Base-by-base conservation (phyloP, 1,140 invertebrate species). In the Stratiolaelaps scimitus region DNA sequence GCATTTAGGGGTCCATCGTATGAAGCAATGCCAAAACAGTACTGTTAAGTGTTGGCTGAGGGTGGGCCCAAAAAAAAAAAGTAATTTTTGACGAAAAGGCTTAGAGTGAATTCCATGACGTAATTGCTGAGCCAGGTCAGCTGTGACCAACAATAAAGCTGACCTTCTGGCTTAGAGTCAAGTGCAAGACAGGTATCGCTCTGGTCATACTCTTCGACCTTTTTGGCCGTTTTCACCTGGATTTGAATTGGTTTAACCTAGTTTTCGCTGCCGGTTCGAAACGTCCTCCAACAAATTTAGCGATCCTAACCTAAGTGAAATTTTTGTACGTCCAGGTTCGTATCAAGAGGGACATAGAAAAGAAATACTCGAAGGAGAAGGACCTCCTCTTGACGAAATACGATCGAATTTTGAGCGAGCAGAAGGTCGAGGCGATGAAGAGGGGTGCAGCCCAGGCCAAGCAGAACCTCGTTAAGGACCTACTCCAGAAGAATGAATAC, bases 371-470 rank as follows among this genome's bases (percentile, higher is more conserved):
- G 2, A 60, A 60, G 20, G 53, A 60, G 10, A 26, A 34, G 17
- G 53, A 60, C 26, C 26, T 60, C 10, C 53, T 60, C 23, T 19
- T 60, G 15, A 29, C 53, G 10, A 60, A 60, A 23, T 29, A 29
- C 26, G 53, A 60, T 26, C 53, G 53, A 26, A 26, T 60, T 19
- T 23, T 60, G 26, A 60, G 26, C 20, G 53, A 60, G 26, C 53
- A 60, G 53, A 60, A 60, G 23, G 17, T 34, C 10, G 53, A 60
- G 23, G 53, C 53, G 15, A 60, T 60, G 53, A 60, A 60, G 10
- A 26, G 26, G 53, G 53, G 53, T 5, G 53, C 53, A 29, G 26
- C 26, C 2, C 20, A 29, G 10, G 53, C 53, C 53, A 60, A 60
- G 53, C 26, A 26, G 10, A 60, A 60, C 26, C 53, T 60, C 2